Conservation (phyloP, 2,113 vertebrate genomes). For the Callionymus lyra region DNA sequence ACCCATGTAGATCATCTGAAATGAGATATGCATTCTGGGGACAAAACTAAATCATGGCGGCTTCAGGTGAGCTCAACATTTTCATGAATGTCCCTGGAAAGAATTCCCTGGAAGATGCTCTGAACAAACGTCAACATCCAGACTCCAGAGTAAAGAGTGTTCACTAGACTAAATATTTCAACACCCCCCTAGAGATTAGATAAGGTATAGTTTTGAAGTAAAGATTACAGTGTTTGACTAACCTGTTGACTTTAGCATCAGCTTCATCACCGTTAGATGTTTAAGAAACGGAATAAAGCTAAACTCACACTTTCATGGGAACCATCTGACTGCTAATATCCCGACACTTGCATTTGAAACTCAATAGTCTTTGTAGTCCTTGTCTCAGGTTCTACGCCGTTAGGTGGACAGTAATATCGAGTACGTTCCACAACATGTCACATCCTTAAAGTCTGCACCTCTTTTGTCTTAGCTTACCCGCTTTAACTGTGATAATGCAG, state of each 20-base stretch:
- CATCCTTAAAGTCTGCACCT: conserved; percentile 21
- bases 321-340: conserved; percentile 6
- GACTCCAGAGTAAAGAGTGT: conserved; percentile 4
- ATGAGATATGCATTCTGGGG: too few relatives aligned
- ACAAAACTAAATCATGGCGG: too few relatives aligned
- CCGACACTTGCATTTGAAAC: conserved; percentile 18
- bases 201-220: conserved; percentile 5
- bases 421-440: conserved; percentile 41
- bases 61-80: too few relatives aligned
- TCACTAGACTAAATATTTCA: conserved; percentile 21
- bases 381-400: conserved; percentile 1
- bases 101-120: too few relatives aligned
- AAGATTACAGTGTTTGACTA: conserved; percentile 32
- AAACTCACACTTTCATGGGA: conserved; percentile 13
- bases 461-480: conserved; percentile 12
- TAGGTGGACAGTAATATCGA: conserved; percentile 19
- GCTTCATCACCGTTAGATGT: conserved; percentile 15
- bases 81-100: too few relatives aligned
- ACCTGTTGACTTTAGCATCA: conserved; percentile 23
- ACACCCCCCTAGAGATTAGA: conserved; percentile 19
- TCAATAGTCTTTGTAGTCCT: conserved; percentile 28
- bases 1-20: too few relatives aligned
- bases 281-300: conserved; percentile 23
- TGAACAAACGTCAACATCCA: background rate
- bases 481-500: conserved; percentile 49